A percentile compares a stretch with the other conserved stretches of the same genome.
phyloP scores from a whole-genome alignment of 2,888 invertebrate species.

The Helobdella robusta region DNA sequence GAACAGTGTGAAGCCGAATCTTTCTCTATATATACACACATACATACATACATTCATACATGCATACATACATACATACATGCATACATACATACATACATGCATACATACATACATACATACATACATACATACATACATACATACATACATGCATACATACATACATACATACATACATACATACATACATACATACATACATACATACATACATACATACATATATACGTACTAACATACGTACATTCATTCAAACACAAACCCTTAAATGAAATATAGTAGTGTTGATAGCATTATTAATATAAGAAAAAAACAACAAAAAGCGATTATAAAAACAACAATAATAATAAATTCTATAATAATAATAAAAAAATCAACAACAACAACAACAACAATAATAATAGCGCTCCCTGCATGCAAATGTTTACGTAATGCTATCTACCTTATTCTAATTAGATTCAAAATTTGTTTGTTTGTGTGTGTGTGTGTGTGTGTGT shows the following conservation, averaged over 20 bases:
- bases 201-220: neutral
- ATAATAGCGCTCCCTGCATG: no score
- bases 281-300: neutral
- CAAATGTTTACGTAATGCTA: no score
- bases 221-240: neutral
- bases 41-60: neutral
- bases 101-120: conserved; percentile 1
- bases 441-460: no score
- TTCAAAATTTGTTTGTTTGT: no score
- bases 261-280: neutral
- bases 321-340: no score
- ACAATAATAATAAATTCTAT: no score
- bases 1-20: neutral
- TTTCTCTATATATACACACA: neutral
- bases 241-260: neutral
- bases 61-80: neutral
- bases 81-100: conserved; percentile 3
- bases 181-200: conserved; percentile 1
- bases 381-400: no score
- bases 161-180: conserved; percentile 6
- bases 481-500: no score
- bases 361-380: no score
- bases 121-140: conserved; percentile 6
- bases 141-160: conserved; percentile 3
- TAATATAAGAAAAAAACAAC: neutral